Base-by-base conservation (phyloP, 2,888 invertebrate genomes). In the Oxytorus armatus region DNA sequence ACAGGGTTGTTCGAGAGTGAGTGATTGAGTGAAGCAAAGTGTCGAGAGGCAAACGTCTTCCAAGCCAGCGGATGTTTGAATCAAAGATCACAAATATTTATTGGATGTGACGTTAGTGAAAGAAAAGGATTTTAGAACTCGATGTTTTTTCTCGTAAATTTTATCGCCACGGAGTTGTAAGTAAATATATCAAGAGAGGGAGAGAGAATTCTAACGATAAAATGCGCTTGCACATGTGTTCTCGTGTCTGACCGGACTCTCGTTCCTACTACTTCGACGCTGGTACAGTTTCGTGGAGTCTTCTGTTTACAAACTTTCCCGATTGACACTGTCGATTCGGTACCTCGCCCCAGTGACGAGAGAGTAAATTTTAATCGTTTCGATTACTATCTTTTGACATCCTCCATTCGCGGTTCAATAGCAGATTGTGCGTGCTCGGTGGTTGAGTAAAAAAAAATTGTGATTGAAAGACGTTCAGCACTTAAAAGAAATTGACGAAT, bases 291-390 rank as follows among this genome's bases (percentile, higher is more conserved):
- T 23, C 68, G 69, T 51, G 57, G 57, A n/a, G n/a, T 47, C 55
- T 77, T 74, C 65, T 81, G 81, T 81, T 81, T 81, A 81, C 81
- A 81, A 77, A 81, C 77, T 81, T 81, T 66, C 8, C n/a, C 3
- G 44, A 25, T 29, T 63, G 36, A 23, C 42, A 14, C 16, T 10
- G 36, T 29, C 36, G 39, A 14, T 29, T 39, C 5, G 16, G 42
- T 33, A 63, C 74, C 76, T 73, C 77, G 77, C 74, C 75, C n/a
- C 79, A 57, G 16, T 33, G 33, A 72, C 1, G 4, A 42, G 7
- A 42, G 14, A 36, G 29, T 14, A 36, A 36, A 16, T 44, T 11
- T 33, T 21, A 21, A 25, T 33, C 8, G 2, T 44, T 57, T 55
- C 14, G 21, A 47, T 47, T 7, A 2, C 21, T n/a, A 51, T n/a